Conservation (phyloP, 2,888 invertebrate species). For the Drosophila kambysellisi region DNA sequence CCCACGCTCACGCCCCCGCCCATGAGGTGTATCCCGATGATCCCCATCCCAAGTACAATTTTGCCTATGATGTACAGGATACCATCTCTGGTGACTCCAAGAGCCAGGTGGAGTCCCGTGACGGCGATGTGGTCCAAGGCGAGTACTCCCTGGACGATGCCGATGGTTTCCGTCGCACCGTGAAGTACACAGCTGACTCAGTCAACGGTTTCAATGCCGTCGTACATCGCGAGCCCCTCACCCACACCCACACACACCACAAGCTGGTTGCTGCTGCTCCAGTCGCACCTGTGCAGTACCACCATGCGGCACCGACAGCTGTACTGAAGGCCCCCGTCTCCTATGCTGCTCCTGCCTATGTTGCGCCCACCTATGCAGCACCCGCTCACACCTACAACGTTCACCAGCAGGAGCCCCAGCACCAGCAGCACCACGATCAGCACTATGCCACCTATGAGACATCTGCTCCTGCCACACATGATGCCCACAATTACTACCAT, state of each 20-base stretch:
- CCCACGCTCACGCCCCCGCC: constrained; percentile 33
- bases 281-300: constrained; percentile 69
- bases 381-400: constrained; percentile 42
- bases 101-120: constrained; percentile 83
- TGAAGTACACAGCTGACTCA: constrained; percentile 84
- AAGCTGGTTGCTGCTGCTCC: constrained; percentile 60
- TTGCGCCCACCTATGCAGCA: constrained; percentile 55
- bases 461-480: constrained; percentile 65
- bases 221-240: constrained; percentile 81
- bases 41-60: constrained; percentile 83
- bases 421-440: constrained; percentile 63
- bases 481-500: constrained; percentile 72
- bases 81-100: constrained; percentile 84
- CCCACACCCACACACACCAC: constrained; percentile 64
- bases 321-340: constrained; percentile 59
- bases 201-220: constrained; percentile 84
- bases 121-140: constrained; percentile 84
- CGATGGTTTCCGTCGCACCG: constrained; percentile 84
- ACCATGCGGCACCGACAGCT: constrained; percentile 60
- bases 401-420: constrained; percentile 56
- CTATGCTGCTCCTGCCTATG: constrained; percentile 62
- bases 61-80: constrained; percentile 84
- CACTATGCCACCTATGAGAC: constrained; percentile 71
- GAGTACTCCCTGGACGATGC: constrained; percentile 84
- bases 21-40: constrained; percentile 80